phyloP scores from a whole-genome alignment of 1,140 invertebrate genomes.

The Drosophila leontia region DNA sequence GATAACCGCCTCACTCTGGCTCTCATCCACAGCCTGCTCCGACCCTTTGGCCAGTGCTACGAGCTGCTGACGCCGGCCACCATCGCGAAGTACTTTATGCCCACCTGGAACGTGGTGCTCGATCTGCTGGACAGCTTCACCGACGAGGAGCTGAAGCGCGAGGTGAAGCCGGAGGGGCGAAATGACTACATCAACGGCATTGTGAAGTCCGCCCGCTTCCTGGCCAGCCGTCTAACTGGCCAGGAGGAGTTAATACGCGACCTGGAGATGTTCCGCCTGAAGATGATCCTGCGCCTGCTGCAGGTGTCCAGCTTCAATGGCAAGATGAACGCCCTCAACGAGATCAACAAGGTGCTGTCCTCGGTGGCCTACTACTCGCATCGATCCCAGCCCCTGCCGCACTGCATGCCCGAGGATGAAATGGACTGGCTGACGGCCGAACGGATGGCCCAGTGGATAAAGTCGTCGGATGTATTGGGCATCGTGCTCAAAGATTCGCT shows the following conservation, averaged over 20 bases:
- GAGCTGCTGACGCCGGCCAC: slow-evolving; percentile 96
- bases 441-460: slow-evolving; percentile 98
- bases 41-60: slow-evolving; percentile 96
- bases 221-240: slow-evolving; percentile 91
- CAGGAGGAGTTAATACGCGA: slow-evolving; percentile 94
- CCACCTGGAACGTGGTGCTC: slow-evolving; percentile 97
- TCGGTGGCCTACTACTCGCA: slow-evolving; percentile 95
- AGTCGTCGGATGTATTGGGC: slow-evolving; percentile 97
- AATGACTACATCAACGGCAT: slow-evolving; percentile 96
- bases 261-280: slow-evolving; percentile 97
- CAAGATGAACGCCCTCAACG: slow-evolving; percentile 99
- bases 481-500: slow-evolving; percentile 98
- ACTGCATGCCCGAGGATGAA: slow-evolving; percentile 87
- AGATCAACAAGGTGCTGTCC: slow-evolving; percentile 98
- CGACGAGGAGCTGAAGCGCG: slow-evolving; percentile 98
- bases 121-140: slow-evolving; percentile 96
- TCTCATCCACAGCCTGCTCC: slow-evolving; percentile 93
- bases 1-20: slow-evolving; percentile 88
- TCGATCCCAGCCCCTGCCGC: slow-evolving; percentile 87
- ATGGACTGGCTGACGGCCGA: slow-evolving; percentile 98
- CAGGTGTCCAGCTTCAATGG: slow-evolving; percentile 99
- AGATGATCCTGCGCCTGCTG: slow-evolving; percentile 97
- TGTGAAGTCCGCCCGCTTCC: slow-evolving; percentile 94
- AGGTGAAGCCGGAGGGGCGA: slow-evolving; percentile 97
- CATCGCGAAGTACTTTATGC: slow-evolving; percentile 96